Evolutionary conservation across 2,797 vertebrate genomes (phyloP).

Genomic region (Staurois parvus): DNA sequence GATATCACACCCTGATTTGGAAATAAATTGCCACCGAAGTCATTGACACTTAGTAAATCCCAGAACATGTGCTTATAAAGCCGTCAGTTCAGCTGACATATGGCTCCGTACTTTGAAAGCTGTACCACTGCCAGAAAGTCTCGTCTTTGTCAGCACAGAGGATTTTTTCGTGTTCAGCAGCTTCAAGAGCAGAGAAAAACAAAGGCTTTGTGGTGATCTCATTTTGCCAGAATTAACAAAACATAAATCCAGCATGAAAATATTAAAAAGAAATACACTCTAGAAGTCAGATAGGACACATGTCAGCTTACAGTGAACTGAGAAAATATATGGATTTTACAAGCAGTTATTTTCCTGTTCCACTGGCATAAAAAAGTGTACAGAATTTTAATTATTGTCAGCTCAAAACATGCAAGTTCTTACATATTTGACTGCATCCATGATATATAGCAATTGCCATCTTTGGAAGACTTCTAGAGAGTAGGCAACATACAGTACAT

Average conservation of each 20-base stretch:
- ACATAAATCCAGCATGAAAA: constrained; percentile 33
- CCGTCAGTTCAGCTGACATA: constrained; percentile 55
- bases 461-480: background rate
- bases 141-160: constrained; percentile 41
- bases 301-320: constrained; percentile 18
- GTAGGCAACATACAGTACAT: background rate
- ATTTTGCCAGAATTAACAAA: constrained; percentile 39
- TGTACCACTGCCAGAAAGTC: constrained; percentile 49
- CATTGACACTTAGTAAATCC: constrained; percentile 58
- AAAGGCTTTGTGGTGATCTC: constrained; percentile 38
- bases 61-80: constrained; percentile 60
- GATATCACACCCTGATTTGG: constrained; percentile 59
- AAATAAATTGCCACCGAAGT: constrained; percentile 58
- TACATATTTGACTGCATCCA: background rate
- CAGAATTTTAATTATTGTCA: background rate
- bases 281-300: background rate
- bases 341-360: background rate
- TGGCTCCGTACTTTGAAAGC: constrained; percentile 48
- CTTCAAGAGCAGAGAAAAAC: constrained; percentile 38
- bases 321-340: constrained; percentile 4
- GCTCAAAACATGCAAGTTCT: background rate
- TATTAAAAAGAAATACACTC: constrained; percentile 10
- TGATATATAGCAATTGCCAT: background rate
- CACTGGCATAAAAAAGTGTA: background rate
- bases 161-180: constrained; percentile 41